A percentile compares a stretch with the other conserved stretches of the same genome.
These are phyloP conservation scores for Montipora capricornis DNA, from an alignment of 64 coral and sea anemone genomes.

Conservation along the genomic window DNA sequence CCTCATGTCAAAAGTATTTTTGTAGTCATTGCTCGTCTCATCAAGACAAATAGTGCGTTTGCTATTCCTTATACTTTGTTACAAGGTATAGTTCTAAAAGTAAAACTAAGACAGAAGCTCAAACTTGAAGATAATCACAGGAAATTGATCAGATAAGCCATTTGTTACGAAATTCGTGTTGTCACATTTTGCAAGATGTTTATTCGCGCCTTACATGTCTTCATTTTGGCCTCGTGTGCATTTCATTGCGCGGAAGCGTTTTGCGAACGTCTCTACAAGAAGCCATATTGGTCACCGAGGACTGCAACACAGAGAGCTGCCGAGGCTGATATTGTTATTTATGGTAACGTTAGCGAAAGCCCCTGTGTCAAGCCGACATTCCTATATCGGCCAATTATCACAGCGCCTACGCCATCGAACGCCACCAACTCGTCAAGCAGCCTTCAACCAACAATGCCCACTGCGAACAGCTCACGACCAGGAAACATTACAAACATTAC, in stretches of 20 bases:
- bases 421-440: slow-evolving; percentile 16
- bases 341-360: slow-evolving; percentile 30
- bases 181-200: neutral
- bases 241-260: slow-evolving; percentile 7
- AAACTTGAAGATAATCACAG: neutral
- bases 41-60: neutral
- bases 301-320: slow-evolving; percentile 4
- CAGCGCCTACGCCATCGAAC: neutral
- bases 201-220: neutral
- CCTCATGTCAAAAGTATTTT: neutral
- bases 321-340: slow-evolving; percentile 34
- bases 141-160: neutral
- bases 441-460: neutral
- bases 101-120: neutral
- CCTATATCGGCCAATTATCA: neutral
- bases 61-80: neutral
- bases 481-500: slow-evolving; percentile 3
- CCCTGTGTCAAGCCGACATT: slow-evolving; percentile 24
- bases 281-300: slow-evolving; percentile 11
- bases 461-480: neutral
- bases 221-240: neutral
- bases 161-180: neutral
- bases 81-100: neutral
- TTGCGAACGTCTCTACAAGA: slow-evolving; percentile 35
- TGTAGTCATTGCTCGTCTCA: neutral